Evolutionary conservation across 2,797 vertebrate genomes (phyloP).

Genomic region (Propithecus deckenii): DNA sequence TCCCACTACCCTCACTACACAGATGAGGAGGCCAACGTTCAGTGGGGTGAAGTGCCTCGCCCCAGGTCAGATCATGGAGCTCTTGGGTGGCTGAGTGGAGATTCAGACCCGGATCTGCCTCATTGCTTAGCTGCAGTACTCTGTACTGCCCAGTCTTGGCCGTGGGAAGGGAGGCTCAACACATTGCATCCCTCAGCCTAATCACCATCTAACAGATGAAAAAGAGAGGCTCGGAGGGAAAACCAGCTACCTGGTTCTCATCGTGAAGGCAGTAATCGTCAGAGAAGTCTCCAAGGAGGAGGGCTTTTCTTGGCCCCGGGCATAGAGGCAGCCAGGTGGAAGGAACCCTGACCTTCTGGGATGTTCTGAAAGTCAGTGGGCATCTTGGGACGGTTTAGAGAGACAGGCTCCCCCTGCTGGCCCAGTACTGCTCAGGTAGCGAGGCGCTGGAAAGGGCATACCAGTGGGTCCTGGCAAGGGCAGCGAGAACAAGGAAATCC

Average conservation of each 20-base stretch:
- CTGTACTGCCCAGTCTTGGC: background rate
- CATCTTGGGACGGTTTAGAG: background rate
- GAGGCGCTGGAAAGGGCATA: background rate
- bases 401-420: constrained; percentile 50
- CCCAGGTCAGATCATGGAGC: background rate
- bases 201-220: background rate
- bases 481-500: background rate
- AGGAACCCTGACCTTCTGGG: background rate
- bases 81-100: background rate
- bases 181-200: background rate
- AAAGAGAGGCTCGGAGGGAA: background rate
- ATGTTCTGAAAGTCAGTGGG: background rate
- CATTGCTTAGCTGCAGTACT: background rate
- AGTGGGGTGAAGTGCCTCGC: background rate
- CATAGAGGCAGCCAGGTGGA: background rate
- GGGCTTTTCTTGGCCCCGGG: background rate
- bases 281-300: background rate
- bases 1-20: background rate
- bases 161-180: background rate
- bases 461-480: background rate
- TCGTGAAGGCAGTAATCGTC: background rate
- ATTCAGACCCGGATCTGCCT: background rate
- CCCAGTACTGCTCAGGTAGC: background rate
- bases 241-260: background rate
- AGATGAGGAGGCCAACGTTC: background rate